Conservation (phyloP, 2,888 invertebrate species). For the Cheilosia soror region DNA sequence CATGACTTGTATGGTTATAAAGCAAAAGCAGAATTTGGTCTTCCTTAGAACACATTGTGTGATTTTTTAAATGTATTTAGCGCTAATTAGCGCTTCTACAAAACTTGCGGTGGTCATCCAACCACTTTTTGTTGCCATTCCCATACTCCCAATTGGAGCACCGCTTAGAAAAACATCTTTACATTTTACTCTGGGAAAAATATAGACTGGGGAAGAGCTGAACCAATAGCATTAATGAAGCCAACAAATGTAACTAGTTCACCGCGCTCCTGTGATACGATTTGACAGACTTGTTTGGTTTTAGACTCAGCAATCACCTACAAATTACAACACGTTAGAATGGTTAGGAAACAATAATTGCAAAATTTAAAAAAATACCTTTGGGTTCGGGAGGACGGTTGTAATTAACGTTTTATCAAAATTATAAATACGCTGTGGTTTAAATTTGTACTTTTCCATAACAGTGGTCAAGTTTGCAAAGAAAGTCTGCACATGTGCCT, state of each 20-base stretch:
- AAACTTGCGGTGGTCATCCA: conserved; percentile 1
- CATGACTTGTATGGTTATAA: not conserved
- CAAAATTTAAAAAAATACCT: too few relatives aligned
- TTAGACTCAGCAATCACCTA: too few relatives aligned
- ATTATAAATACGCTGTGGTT: not conserved
- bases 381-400: too few relatives aligned
- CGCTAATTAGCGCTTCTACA: conserved; percentile 1
- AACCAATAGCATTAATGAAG: not conserved
- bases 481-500: not conserved
- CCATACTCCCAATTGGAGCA: not conserved
- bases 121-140: conserved; percentile 2
- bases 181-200: not conserved
- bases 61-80: not conserved
- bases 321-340: too few relatives aligned
- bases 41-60: not conserved
- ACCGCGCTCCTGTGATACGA: conserved; percentile 1
- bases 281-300: conserved; percentile 1
- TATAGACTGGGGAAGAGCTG: conserved; percentile 1
- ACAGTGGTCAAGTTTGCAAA: not conserved
- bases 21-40: not conserved
- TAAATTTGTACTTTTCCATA: too few relatives aligned
- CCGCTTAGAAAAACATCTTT: not conserved
- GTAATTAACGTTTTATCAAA: not conserved
- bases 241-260: conserved; percentile 1
- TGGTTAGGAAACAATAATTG: too few relatives aligned